Evolutionary conservation across 2,113 vertebrate genomes (phyloP), one percentile per base, ranked within the genome.

Genomic region (Miniopterus natalensis): DNA sequence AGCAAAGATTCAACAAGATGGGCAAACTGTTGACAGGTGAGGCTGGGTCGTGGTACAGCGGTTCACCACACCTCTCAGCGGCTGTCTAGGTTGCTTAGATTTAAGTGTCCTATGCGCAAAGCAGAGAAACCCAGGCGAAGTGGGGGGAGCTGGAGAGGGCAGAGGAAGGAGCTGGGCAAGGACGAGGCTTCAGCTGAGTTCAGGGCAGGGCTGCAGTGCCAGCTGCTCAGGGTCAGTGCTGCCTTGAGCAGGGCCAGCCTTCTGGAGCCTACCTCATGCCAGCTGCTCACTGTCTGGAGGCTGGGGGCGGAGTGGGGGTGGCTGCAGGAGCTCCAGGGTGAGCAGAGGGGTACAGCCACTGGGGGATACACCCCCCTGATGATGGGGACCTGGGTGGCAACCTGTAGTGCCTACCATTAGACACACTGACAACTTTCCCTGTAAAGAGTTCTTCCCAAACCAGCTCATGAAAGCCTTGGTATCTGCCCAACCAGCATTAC

Each of bases 341-440:
- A 8, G 11, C 47, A 11, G 21, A 49, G 65, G 42, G 17, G 63
- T 1, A 10, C 36, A n/a, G 59, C 79, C 5, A 4, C 27, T 11
- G 55, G 36, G n/a, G 25, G 21, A 25, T 0, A 8, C 23, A 5
- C 9, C 36, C 0, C 2, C 31, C 6, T 7, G 13, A 0, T 0
- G 0, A 8, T 2, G 4, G 70, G 31, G 42, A 14, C 40, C 75
- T 2, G 23, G 29, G 27, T 15, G 2, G 51, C 65, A 12, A 2
- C 29, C 29, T 2, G 15, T 4, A 18, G 36, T 0, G 4, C 21
- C 87, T 2, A 13, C 21, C 55, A 12, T 0, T 0, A 18, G 25
- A 40, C 0, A 6, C 31, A 40, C 1, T 4, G 2, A 9, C 23
- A 18, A 23, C 36, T 15, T 25, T 20, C 40, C 29, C 18, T 17